Evolutionary conservation across 2,797 vertebrate genomes (phyloP).

Genomic region (Heliangelus exortis): DNA sequence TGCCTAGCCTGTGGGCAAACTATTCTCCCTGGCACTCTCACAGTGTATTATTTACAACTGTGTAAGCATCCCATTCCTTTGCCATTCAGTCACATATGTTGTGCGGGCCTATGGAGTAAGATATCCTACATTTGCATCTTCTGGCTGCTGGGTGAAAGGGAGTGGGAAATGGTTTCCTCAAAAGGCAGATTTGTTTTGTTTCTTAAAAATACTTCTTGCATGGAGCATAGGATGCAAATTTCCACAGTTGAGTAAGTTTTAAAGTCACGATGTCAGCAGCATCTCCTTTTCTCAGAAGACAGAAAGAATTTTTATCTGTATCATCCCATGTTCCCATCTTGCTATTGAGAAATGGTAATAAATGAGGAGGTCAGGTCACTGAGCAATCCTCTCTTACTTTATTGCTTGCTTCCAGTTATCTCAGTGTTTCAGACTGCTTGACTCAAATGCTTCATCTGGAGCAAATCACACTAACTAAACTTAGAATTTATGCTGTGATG

Average conservation of each 20-base stretch:
- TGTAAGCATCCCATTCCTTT: not conserved
- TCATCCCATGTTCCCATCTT: not conserved
- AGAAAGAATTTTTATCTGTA: not conserved
- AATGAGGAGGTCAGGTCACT: not conserved
- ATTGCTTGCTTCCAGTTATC: not conserved
- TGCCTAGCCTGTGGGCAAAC: conserved; percentile 5
- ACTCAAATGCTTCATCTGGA: not conserved
- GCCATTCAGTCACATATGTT: not conserved
- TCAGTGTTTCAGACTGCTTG: not conserved
- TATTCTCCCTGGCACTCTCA: not conserved
- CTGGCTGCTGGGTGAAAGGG: not conserved
- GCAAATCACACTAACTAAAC: not conserved
- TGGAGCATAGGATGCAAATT: not conserved
- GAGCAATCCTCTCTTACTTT: not conserved
- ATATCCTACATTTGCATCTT: not conserved
- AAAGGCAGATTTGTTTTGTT: not conserved
- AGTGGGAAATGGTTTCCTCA: not conserved
- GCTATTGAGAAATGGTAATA: not conserved
- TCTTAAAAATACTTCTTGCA: not conserved
- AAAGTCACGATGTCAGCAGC: not conserved
- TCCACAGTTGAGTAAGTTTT: not conserved
- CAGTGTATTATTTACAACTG: conserved; percentile 1
- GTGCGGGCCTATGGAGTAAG: not conserved
- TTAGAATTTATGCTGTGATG: not conserved
- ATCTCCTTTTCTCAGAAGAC: not conserved